A percentile compares a stretch with the other conserved stretches of the same genome.
These are phyloP conservation scores for Microcebus ravelobensis DNA, from an alignment of 2,113 vertebrate genomes.

Conservation along the genomic window DNA sequence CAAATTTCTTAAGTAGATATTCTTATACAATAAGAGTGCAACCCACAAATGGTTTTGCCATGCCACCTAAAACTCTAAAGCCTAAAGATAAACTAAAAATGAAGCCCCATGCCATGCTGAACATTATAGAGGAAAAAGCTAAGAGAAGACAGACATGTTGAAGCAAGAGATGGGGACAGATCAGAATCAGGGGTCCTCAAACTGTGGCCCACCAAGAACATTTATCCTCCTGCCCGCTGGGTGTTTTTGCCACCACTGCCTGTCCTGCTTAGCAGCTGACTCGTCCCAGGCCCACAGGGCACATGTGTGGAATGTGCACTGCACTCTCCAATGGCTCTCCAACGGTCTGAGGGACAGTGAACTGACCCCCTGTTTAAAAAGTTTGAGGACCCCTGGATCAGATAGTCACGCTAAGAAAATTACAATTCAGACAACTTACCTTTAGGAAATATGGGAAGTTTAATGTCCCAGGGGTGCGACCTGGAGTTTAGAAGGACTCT, in stretches of 20 bases:
- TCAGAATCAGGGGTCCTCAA: no score
- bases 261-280: no score
- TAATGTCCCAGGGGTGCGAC: neutral
- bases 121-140: neutral
- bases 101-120: neutral
- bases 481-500: slow-evolving; percentile 31
- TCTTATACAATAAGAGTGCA: neutral
- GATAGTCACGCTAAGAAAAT: neutral
- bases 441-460: neutral
- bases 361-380: no score
- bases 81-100: neutral
- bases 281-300: no score
- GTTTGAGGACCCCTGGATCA: neutral
- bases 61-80: neutral
- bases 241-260: no score
- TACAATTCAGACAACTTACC: neutral
- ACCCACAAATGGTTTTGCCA: neutral
- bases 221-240: no score
- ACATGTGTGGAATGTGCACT: no score
- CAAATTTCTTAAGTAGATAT: slow-evolving; percentile 35
- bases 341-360: no score
- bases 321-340: no score
- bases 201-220: no score
- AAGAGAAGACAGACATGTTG: neutral
- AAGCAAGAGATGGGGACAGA: neutral